phyloP scores from a whole-genome alignment of 2,113 vertebrate genomes.

The Propithecus coquereli region DNA sequence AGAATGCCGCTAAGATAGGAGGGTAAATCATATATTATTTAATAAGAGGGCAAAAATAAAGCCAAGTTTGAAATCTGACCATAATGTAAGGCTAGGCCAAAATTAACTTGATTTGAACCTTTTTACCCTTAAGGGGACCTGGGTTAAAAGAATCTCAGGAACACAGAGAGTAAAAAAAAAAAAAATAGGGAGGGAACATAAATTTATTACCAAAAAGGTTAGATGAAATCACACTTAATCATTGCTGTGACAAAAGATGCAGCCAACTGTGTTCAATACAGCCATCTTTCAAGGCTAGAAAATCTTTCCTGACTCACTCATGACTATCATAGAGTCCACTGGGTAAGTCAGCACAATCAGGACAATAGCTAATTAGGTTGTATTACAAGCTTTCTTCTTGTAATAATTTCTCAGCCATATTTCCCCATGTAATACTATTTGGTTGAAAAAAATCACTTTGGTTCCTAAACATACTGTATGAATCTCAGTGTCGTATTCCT shows the following conservation, averaged over 20 bases:
- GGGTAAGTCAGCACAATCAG: background rate
- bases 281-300: background rate
- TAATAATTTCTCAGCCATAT: background rate
- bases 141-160: background rate
- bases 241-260: background rate
- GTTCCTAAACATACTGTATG: background rate
- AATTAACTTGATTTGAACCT: background rate
- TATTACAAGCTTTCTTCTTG: background rate
- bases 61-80: background rate
- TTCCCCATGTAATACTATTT: background rate
- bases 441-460: background rate
- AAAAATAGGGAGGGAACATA: background rate
- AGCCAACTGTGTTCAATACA: background rate
- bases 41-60: conserved; percentile 10
- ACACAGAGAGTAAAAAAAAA: background rate
- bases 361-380: background rate
- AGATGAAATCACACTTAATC: background rate
- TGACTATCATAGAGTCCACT: background rate
- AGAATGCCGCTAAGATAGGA: background rate
- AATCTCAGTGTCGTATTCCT: background rate
- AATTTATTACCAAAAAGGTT: background rate
- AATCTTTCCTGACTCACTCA: background rate
- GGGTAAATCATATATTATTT: background rate
- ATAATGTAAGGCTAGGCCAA: background rate
- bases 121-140: background rate